Conservation (phyloP, 2,113 vertebrate species). For the Colinus virginianus region DNA sequence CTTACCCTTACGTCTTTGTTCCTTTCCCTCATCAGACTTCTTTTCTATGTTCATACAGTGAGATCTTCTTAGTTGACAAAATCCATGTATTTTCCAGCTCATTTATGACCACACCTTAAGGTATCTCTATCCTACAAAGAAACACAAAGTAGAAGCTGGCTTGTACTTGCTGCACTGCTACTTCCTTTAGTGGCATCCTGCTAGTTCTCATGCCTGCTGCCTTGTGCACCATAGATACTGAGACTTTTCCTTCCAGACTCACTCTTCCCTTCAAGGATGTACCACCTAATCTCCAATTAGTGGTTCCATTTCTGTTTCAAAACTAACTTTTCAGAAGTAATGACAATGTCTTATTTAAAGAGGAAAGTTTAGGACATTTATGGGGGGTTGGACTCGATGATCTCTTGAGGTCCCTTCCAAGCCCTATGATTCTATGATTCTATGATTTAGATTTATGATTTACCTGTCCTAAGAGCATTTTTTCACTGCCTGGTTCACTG, state of each 20-base stretch:
- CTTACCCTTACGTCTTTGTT: neutral
- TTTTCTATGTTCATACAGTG: neutral
- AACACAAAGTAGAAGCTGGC: neutral
- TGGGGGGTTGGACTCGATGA: too few relatives aligned
- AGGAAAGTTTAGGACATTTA: neutral
- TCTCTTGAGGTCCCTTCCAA: too few relatives aligned
- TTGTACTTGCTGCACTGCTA: accelerated
- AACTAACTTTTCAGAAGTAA: neutral
- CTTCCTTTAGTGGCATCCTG: neutral
- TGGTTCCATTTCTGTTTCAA: neutral
- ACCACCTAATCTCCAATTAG: neutral
- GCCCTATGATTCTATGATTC: too few relatives aligned
- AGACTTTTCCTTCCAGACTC: neutral
- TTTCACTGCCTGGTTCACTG: neutral
- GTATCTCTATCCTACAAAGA: neutral
- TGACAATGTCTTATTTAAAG: neutral
- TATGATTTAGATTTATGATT: neutral
- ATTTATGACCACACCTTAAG: neutral
- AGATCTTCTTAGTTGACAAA: neutral
- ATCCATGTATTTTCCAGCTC: neutral
- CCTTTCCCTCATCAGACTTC: neutral
- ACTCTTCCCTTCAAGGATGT: neutral
- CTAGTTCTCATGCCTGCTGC: neutral
- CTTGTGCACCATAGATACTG: neutral
- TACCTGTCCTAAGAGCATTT: neutral